A percentile compares a stretch with the other conserved stretches of the same genome.
These are phyloP conservation scores for Oncorhynchus mykiss DNA, from an alignment of 2,113 vertebrate genomes.

Conservation along the genomic window DNA sequence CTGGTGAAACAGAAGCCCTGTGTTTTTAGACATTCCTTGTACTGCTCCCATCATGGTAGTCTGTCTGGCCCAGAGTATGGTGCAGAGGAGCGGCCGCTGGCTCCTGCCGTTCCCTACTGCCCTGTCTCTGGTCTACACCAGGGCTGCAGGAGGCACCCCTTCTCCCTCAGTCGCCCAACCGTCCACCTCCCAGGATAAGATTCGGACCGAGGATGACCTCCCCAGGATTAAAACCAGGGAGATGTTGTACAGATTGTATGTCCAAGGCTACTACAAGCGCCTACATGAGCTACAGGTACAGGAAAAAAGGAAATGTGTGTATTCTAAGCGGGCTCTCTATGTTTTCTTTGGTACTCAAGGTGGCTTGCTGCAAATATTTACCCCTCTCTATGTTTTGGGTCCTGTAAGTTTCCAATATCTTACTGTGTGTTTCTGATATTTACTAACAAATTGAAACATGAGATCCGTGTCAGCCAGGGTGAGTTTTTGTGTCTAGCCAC, in stretches of 20 bases:
- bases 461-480: too few relatives aligned
- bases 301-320: not conserved
- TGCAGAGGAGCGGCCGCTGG: conserved; percentile 5
- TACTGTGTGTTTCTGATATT: too few relatives aligned
- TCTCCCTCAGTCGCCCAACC: conserved; percentile 7
- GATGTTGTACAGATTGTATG: conserved; percentile 61
- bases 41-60: conserved; percentile 47
- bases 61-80: conserved; percentile 13
- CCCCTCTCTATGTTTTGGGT: too few relatives aligned
- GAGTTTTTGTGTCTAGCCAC: too few relatives aligned
- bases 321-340: not conserved
- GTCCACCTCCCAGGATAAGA: conserved; percentile 34
- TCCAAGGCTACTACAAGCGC: conserved; percentile 63
- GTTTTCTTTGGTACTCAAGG: too few relatives aligned
- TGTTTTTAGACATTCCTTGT: conserved; percentile 6
- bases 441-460: too few relatives aligned
- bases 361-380: too few relatives aligned
- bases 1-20: conserved; percentile 17
- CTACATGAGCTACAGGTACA: conserved; percentile 74
- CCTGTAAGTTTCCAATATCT: too few relatives aligned
- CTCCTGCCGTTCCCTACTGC: not conserved
- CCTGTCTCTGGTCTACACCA: not conserved
- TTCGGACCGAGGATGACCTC: conserved; percentile 56
- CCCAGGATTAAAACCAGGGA: conserved; percentile 43
- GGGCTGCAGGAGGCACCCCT: not conserved